A percentile compares a stretch with the other conserved stretches of the same genome.
Evolutionary conservation across 2,113 vertebrate species (phyloP).

Genomic region (Calyptommatus sinebrachiatus): DNA sequence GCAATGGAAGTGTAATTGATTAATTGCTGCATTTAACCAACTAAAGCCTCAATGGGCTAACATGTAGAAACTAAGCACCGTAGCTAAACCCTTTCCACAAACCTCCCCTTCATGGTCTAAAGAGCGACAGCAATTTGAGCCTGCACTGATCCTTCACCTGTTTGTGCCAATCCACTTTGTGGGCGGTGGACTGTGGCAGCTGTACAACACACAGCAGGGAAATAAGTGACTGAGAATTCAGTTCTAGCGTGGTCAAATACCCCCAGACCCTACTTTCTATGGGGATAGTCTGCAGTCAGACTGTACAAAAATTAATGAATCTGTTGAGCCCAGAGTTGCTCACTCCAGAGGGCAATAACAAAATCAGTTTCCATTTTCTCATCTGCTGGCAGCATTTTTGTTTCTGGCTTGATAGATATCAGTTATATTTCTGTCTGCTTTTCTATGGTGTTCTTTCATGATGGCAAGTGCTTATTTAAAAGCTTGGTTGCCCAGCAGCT

Average conservation of each 20-base stretch:
- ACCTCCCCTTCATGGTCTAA: not conserved
- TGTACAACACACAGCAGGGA: not conserved
- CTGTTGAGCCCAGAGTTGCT: no score
- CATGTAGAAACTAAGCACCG: not conserved
- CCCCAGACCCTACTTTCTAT: not conserved
- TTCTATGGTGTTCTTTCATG: no score
- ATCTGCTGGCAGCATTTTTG: no score
- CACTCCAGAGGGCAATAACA: no score
- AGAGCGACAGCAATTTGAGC: conserved; percentile 1
- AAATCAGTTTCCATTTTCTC: no score
- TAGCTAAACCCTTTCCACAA: not conserved
- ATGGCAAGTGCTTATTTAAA: no score
- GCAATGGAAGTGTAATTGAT: not conserved
- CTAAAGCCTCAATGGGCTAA: not conserved
- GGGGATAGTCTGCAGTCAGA: not conserved
- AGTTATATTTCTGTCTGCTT: no score
- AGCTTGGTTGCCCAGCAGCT: no score
- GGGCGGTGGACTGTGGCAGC: not conserved
- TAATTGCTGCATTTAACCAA: not conserved
- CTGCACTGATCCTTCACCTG: conserved; percentile 9
- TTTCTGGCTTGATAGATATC: no score
- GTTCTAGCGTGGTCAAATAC: not conserved
- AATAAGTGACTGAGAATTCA: not conserved
- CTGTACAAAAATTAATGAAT: no score
- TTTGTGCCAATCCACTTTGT: conserved; percentile 4